Base-by-base conservation (phyloP, 2,797 vertebrate species). In the Sphaeramia orbicularis region DNA sequence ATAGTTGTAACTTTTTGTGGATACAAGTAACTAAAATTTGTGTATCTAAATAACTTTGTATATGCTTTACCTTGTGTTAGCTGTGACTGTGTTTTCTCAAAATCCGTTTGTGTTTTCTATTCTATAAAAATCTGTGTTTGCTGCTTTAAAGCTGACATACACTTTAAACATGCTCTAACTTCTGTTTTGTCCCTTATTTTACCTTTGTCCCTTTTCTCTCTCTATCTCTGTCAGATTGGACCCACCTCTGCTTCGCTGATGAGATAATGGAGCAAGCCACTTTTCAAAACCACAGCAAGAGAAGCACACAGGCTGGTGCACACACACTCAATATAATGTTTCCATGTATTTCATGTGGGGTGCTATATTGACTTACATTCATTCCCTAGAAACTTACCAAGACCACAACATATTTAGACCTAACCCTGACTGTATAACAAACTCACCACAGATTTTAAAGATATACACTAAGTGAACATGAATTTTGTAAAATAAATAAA, bases 191-290 rank as follows among this genome's bases (percentile, higher is more conserved):
- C 80, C 65, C 14, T 10, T 36, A 4, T 41, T 57, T 44, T 65
- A 50, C 69, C 56, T 76, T 56, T 55, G 30, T 61, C 40, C 43
- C 16, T 19, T 45, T 15, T 16, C 5, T 36, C 1, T 12, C 15
- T 41, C 64, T 40, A 5, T 58, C 58, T 68, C 50, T 45, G 42
- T 12, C 58, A 62, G 59, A 62, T 47, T 59, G 16, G 37, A 70
- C 37, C 37, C 48, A 59, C 48, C 60, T 65, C 59, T 19, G 41
- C 35, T 53, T 45, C 6, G 1, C 52, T 47, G 41, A 36, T 48
- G 21, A 64, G 66, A 76, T 63, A 65, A 71, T 65, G n/a, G 61
- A 61, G 42, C 27, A 37, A 41, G 50, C n/a, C 56, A 61, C 30
- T 69, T 69, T 62, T 35, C n/a, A 38, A 19, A 60, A 19, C 13